These are phyloP conservation scores for Heliconius ethilla DNA, from an alignment of 2,888 invertebrate species.

Conservation along the genomic window DNA sequence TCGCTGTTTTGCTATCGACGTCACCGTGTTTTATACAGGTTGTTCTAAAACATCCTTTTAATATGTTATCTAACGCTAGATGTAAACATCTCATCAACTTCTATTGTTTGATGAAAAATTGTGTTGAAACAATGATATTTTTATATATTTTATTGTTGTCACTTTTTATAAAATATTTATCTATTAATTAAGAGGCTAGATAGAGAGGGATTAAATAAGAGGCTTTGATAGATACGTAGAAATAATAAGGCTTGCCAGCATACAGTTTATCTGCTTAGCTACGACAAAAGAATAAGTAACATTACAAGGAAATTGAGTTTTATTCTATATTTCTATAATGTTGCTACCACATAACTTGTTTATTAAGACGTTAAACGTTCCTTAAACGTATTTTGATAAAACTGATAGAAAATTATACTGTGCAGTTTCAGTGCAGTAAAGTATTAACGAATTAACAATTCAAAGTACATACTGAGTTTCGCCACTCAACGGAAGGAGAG, in stretches of 20 bases:
- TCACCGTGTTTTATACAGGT: constrained; percentile 45
- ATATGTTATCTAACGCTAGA: constrained; percentile 6
- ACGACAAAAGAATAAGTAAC: not conserved
- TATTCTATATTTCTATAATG: not conserved
- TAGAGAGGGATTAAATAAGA: too few relatives aligned
- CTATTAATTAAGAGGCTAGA: too few relatives aligned
- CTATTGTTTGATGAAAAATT: not conserved
- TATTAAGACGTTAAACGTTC: not conserved
- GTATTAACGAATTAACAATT: not conserved
- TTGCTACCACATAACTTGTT: not conserved
- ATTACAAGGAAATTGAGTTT: not conserved
- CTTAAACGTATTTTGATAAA: not conserved
- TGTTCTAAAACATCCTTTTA: constrained; percentile 41
- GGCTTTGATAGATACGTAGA: not conserved
- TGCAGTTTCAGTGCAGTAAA: not conserved
- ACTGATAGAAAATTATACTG: not conserved
- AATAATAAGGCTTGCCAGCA: constrained; percentile 1
- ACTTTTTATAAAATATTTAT: not conserved
- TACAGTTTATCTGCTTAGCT: constrained; percentile 1
- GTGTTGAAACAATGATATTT: not conserved
- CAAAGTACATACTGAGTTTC: not conserved
- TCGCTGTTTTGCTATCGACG: constrained; percentile 53
- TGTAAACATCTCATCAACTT: constrained; percentile 14
- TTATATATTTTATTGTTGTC: not conserved
- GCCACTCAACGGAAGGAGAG: too few relatives aligned